phyloP scores from a whole-genome alignment of 2,888 invertebrate species.

The Xestia c-nigrum region DNA sequence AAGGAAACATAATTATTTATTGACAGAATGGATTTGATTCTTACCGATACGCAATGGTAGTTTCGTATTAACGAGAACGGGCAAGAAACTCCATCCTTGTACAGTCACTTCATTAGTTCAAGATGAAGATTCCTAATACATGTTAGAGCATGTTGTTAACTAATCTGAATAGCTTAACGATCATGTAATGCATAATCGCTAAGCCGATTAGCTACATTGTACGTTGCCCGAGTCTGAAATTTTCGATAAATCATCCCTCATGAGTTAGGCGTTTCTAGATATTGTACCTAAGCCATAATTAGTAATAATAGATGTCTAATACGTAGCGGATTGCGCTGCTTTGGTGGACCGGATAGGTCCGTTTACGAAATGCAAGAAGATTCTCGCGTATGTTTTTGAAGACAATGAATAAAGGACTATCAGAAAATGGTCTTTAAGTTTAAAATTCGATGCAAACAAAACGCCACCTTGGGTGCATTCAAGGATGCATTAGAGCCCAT shows the following conservation, averaged over 20 bases:
- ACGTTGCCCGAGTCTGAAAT: constrained; percentile 13
- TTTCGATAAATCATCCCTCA: neutral
- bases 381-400: too few relatives aligned
- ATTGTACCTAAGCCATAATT: neutral
- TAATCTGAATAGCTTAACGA: constrained; percentile 30
- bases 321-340: neutral
- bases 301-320: neutral
- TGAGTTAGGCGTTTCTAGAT: neutral
- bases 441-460: neutral
- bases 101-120: neutral
- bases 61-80: too few relatives aligned
- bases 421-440: neutral
- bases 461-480: too few relatives aligned
- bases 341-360: neutral
- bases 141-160: neutral
- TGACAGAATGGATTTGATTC: too few relatives aligned
- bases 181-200: constrained; percentile 22
- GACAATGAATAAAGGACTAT: too few relatives aligned
- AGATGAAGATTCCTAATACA: constrained; percentile 9
- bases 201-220: constrained; percentile 13
- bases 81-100: too few relatives aligned
- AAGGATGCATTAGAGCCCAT: neutral
- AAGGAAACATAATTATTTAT: too few relatives aligned
- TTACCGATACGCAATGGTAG: too few relatives aligned
- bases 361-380: neutral